These are phyloP conservation scores for Trididemnum nubilum DNA, from an alignment of 23 tunicate genomes.

Conservation along the genomic window DNA sequence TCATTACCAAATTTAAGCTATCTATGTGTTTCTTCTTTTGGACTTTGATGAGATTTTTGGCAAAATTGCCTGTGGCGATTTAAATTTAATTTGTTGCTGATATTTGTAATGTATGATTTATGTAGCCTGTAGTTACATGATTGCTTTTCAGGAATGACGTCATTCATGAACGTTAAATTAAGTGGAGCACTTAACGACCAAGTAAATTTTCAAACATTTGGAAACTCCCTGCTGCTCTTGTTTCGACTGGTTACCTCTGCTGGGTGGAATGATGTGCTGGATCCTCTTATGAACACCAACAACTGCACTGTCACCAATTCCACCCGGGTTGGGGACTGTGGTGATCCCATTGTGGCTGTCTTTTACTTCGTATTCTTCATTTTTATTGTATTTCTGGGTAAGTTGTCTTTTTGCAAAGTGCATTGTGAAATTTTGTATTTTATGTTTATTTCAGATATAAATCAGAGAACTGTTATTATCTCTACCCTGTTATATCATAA, in stretches of 20 bases:
- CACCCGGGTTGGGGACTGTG: slow-evolving; percentile 47
- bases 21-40: too few species aligned
- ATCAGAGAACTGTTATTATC: background rate
- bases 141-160: slow-evolving; percentile 87
- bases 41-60: too few species aligned
- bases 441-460: background rate
- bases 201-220: slow-evolving; percentile 87
- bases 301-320: slow-evolving; percentile 34
- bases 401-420: slow-evolving; percentile 2
- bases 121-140: too few species aligned
- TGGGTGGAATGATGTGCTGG: slow-evolving; percentile 97
- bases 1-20: too few species aligned
- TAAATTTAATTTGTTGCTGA: too few species aligned
- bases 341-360: slow-evolving; percentile 62
- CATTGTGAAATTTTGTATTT: background rate
- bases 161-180: slow-evolving; percentile 78
- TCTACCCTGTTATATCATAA: too few species aligned
- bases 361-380: slow-evolving; percentile 72
- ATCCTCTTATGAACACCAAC: slow-evolving; percentile 79
- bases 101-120: too few species aligned
- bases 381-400: slow-evolving; percentile 88
- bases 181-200: slow-evolving; percentile 82
- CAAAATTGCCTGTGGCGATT: too few species aligned
- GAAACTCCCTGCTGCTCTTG: slow-evolving; percentile 71
- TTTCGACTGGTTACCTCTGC: slow-evolving; percentile 91